These are phyloP conservation scores for Oryzias dopingdopingensis DNA, from an alignment of 2,797 vertebrate species.

Conservation along the genomic window DNA sequence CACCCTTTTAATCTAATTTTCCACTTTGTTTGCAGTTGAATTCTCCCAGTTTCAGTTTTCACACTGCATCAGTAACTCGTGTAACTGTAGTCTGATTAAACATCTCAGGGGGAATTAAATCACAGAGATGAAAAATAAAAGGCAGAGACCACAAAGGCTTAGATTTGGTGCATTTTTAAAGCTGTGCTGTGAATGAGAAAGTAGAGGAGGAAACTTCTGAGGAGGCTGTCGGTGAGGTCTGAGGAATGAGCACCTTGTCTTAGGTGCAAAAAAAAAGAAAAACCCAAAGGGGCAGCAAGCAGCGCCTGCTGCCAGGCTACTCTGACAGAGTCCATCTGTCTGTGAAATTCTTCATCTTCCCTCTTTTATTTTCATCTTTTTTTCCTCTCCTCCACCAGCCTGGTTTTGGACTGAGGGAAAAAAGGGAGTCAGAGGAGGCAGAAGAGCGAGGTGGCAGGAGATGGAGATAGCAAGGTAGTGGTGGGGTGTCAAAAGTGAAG, in stretches of 20 bases:
- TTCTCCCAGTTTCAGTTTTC: conserved; percentile 30
- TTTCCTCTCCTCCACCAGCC: not conserved
- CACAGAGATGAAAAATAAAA: conserved; percentile 45
- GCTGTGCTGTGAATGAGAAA: conserved; percentile 40
- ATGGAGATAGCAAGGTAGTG: not conserved
- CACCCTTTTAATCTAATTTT: conserved; percentile 20
- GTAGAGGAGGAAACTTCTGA: conserved; percentile 21
- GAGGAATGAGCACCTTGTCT: conserved; percentile 19
- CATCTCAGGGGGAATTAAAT: conserved; percentile 42
- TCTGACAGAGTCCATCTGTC: conserved; percentile 18
- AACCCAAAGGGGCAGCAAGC: too few species aligned
- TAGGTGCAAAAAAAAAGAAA: too few species aligned
- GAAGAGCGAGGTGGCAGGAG: not conserved
- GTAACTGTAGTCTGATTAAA: conserved; percentile 20
- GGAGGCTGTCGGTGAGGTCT: conserved; percentile 5
- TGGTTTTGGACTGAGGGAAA: conserved; percentile 16
- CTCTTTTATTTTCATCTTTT: conserved; percentile 7
- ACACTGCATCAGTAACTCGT: conserved; percentile 39
- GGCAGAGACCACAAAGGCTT: conserved; percentile 23
- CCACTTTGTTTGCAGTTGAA: conserved; percentile 15
- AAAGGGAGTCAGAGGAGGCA: not conserved
- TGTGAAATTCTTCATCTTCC: not conserved
- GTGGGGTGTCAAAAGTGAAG: conserved; percentile 27
- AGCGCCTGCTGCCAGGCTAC: conserved; percentile 2
- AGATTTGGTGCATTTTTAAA: conserved; percentile 26